A percentile compares a stretch with the other conserved stretches of the same genome.
Evolutionary conservation across 1,140 invertebrate genomes (phyloP).

Genomic region (Ceratoteleas bidentatus): DNA sequence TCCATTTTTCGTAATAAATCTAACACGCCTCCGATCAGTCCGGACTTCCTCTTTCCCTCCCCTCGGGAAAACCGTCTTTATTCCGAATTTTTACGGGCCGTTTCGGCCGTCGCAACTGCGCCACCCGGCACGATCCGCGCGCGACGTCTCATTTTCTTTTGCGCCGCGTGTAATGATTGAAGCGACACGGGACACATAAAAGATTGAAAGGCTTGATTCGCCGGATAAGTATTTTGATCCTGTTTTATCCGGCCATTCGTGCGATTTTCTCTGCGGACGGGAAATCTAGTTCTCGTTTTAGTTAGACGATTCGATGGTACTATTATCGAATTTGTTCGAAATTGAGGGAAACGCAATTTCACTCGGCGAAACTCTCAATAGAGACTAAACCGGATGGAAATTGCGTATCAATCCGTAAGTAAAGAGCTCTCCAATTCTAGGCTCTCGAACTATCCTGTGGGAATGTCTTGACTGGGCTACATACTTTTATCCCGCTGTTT

Average conservation of each 20-base stretch:
- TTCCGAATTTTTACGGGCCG: constrained; percentile 28
- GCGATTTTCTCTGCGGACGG: constrained; percentile 55
- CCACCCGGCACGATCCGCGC: constrained; percentile 19
- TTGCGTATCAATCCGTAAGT: constrained; percentile 78
- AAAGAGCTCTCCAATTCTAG: constrained; percentile 70
- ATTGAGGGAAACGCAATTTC: constrained; percentile 71
- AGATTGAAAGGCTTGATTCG: constrained; percentile 55
- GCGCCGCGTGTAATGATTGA: constrained; percentile 47
- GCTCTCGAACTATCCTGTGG: constrained; percentile 71
- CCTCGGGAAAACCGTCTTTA: too few species aligned
- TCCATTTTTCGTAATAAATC: too few species aligned
- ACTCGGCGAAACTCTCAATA: constrained; percentile 70
- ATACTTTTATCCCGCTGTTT: constrained; percentile 62
- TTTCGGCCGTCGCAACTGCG: constrained; percentile 20
- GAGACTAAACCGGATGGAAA: constrained; percentile 75
- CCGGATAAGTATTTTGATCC: constrained; percentile 64
- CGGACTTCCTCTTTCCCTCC: too few species aligned
- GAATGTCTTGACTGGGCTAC: constrained; percentile 69
- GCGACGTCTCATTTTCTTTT: constrained; percentile 30
- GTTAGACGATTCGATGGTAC: constrained; percentile 67
- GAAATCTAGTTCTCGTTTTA: constrained; percentile 67
- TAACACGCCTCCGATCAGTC: too few species aligned
- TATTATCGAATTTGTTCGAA: constrained; percentile 74
- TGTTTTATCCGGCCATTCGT: constrained; percentile 57
- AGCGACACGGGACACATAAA: constrained; percentile 54